Base-by-base conservation (phyloP, 1,140 invertebrate species). In the Eriocheir sinensis region DNA sequence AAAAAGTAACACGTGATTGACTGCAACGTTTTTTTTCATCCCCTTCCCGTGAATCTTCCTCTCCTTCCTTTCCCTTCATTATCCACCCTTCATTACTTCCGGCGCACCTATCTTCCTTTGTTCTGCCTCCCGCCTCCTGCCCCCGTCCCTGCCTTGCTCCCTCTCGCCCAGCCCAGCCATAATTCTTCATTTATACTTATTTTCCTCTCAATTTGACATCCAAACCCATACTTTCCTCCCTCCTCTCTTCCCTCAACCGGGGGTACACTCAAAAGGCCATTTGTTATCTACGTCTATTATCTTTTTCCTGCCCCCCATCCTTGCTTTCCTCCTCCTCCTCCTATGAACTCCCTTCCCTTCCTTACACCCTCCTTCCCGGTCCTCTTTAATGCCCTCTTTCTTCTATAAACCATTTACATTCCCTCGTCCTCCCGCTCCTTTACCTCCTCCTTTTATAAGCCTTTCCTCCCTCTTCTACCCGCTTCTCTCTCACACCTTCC, bases 261-360 rank as follows among this genome's bases (percentile, higher is more conserved):
- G 60, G 60, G 60, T 72, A 72, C 60, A n/a, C n/a, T 72, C 60
- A 72, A 72, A 72, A 72, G 60, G 12, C 60, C 60, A 72, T 72
- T n/a, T 72, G 27, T 48, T 48, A 2, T n/a, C 27, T 72, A 4
- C 79, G 6, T 38, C 36, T 30, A 36, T 38, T 30, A 32, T 44
- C 36, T 30, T 36, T 40, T 3, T 40, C 72, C 30, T n/a, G 8
- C 38, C 8, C 40, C 72, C 48, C 79, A 36, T 81, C 72, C 53
- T 36, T 89, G 41, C 40, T 12, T 8, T n/a, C 79, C 4, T 2
- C 36, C 4, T 36, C 72, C 8, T 21, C 1, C 60, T 21, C 34
- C 38, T 41, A 30, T 0, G 27, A 79, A 21, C 0, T 80, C 6
- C 21, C 79, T 34, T 53, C 91, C 40, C 38, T 36, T 40, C 38